Base-by-base conservation (phyloP, 2,113 vertebrate genomes). In the Cardinalis cardinalis region DNA sequence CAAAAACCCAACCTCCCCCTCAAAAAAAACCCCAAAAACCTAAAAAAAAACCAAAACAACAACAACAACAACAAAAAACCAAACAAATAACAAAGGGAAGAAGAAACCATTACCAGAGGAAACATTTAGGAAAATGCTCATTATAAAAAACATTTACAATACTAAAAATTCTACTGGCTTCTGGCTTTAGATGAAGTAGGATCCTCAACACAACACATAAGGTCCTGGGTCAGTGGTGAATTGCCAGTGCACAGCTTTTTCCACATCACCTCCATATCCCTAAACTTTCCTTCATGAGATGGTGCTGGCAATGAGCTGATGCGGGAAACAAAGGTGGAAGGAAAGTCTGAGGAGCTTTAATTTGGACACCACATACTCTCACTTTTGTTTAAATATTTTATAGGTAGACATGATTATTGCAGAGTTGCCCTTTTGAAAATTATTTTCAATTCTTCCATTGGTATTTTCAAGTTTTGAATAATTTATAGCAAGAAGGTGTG, bases 351-450 rank as follows among this genome's bases (percentile, higher is more conserved):
- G 58, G n/a, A 43, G 43, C 10, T 82, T 81, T 32, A 19, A 49
- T 46, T 51, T 74, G 52, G 48, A 71, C 65, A 64, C 17, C 0
- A 1, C 24, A 60, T 7, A 25, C 13, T 51, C n/a, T 71, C 15
- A 12, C 0, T 0, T 38, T 19, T 24, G 10, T 63, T 74, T 49
- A 40, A 24, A 1, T 59, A 59, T 4, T 55, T 59, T 23, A 68
- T 4, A 31, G 49, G 34, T 24, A n/a, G 32, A 44, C 1, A 38
- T 2, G 10, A 51, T 53, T 58, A 61, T 11, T 24, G 32, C n/a
- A 48, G 34, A 84, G 63, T 28, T 40, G 5, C 19, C 23, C 60
- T 28, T 66, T 12, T 20, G 43, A 91, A 88, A 73, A 81, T 15
- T 40, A 19, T 28, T 59, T 55, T 92, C 31, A 21, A 15, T 10